Evolutionary conservation across 1,140 invertebrate species (phyloP).

Genomic region (Drosophila asahinai): DNA sequence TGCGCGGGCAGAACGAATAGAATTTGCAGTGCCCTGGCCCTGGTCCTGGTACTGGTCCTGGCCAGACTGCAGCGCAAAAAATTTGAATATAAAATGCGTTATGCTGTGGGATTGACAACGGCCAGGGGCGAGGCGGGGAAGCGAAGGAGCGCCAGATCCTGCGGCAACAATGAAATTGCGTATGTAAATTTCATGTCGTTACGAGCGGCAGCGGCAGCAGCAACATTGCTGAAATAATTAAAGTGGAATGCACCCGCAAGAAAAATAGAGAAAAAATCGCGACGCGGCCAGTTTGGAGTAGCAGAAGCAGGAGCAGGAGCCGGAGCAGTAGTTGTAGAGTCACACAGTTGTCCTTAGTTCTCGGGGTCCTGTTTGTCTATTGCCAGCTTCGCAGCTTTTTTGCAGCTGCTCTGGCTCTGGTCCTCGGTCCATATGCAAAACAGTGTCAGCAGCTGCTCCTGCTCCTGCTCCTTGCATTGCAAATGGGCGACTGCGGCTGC

Average conservation of each 20-base stretch:
- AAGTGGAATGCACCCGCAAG: slow-evolving; percentile 73
- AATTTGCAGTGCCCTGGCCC: slow-evolving; percentile 60
- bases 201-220: slow-evolving; percentile 67
- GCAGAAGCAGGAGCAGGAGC: neutral
- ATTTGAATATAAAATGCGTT: slow-evolving; percentile 83
- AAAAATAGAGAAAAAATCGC: slow-evolving; percentile 43
- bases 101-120: slow-evolving; percentile 48
- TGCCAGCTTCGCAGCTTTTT: slow-evolving; percentile 65
- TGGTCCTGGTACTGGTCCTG: neutral
- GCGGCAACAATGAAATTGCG: slow-evolving; percentile 83
- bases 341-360: slow-evolving; percentile 37
- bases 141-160: slow-evolving; percentile 63
- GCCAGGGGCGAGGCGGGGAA: slow-evolving; percentile 2
- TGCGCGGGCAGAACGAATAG: slow-evolving; percentile 35
- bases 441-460: slow-evolving; percentile 62
- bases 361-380: slow-evolving; percentile 56
- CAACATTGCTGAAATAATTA: slow-evolving; percentile 80
- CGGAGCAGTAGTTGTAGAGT: slow-evolving; percentile 8
- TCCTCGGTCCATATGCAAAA: slow-evolving; percentile 77
- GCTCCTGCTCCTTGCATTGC: slow-evolving; percentile 51
- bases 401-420: slow-evolving; percentile 13
- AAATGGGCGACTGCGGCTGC: slow-evolving; percentile 40
- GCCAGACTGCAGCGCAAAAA: slow-evolving; percentile 72
- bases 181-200: slow-evolving; percentile 83
- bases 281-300: slow-evolving; percentile 28